phyloP scores from a whole-genome alignment of 1,140 invertebrate genomes.

The Mesaphorura yosii region DNA sequence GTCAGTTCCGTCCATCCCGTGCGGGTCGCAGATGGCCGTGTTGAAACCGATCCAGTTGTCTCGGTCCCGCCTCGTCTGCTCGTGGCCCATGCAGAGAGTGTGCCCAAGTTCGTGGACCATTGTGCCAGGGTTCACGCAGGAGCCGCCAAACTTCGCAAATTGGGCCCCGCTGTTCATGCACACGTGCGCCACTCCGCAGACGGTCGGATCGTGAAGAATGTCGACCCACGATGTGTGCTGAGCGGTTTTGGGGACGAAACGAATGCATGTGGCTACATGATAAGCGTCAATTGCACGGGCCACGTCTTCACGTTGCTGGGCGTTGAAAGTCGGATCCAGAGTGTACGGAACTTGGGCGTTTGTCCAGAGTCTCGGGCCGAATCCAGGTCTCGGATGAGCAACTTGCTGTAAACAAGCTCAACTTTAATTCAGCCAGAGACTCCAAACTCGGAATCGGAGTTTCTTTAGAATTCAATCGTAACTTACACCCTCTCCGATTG shows the following conservation, averaged over 20 bases:
- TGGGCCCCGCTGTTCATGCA: conserved; percentile 26
- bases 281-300: conserved; percentile 19
- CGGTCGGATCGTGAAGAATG: conserved; percentile 19
- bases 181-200: conserved; percentile 25
- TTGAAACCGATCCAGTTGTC: conserved; percentile 26
- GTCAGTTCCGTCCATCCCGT: conserved; percentile 21
- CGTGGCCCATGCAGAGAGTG: conserved; percentile 29
- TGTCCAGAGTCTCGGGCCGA: conserved; percentile 16
- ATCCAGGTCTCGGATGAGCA: conserved; percentile 19
- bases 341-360: conserved; percentile 24
- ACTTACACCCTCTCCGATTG: not conserved
- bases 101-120: conserved; percentile 28
- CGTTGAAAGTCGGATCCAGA: conserved; percentile 22
- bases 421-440: not conserved
- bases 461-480: not conserved
- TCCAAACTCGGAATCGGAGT: not conserved
- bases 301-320: conserved; percentile 18
- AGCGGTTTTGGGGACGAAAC: conserved; percentile 21
- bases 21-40: conserved; percentile 25
- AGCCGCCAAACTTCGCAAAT: conserved; percentile 28
- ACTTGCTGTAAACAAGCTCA: not conserved
- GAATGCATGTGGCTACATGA: conserved; percentile 23
- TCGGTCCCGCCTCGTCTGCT: conserved; percentile 25
- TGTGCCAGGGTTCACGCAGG: conserved; percentile 23
- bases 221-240: conserved; percentile 23